Conservation (phyloP, 2,888 invertebrate species). For the Metacarcinus magister region DNA sequence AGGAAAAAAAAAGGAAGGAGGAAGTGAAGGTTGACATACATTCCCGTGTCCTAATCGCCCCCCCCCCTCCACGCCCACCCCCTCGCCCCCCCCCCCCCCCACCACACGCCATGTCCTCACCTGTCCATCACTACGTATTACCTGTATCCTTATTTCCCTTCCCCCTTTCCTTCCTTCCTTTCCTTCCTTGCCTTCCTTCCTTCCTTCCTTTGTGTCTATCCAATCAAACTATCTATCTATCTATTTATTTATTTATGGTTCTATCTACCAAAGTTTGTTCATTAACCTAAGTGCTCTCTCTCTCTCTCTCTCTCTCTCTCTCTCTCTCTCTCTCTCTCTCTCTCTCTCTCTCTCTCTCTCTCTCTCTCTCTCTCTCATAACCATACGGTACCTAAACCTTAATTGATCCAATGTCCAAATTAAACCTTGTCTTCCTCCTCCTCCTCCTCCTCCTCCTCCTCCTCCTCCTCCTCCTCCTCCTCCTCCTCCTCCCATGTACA, state of each 20-base stretch:
- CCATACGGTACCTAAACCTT: too few species aligned
- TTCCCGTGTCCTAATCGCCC: background rate
- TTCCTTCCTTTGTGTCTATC: background rate
- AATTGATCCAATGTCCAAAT: too few species aligned
- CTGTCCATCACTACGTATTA: background rate
- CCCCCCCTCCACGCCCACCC: too few species aligned
- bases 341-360: too few species aligned
- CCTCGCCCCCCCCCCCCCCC: too few species aligned
- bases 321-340: too few species aligned
- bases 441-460: background rate
- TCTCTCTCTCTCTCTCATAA: too few species aligned
- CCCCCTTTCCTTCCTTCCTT: background rate
- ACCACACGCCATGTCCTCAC: too few species aligned
- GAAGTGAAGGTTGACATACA: background rate
- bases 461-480: constrained; percentile 1
- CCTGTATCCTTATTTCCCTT: background rate
- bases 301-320: too few species aligned
- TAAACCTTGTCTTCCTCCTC: background rate
- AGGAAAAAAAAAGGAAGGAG: background rate
- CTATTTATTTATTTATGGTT: background rate
- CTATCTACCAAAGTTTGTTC: too few species aligned
- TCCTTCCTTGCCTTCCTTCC: background rate
- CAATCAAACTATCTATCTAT: background rate
- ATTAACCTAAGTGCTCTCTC: too few species aligned
- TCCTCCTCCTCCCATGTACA: background rate